These are phyloP conservation scores for Apteryx owenii DNA, from an alignment of 2,113 vertebrate species.

Conservation along the genomic window DNA sequence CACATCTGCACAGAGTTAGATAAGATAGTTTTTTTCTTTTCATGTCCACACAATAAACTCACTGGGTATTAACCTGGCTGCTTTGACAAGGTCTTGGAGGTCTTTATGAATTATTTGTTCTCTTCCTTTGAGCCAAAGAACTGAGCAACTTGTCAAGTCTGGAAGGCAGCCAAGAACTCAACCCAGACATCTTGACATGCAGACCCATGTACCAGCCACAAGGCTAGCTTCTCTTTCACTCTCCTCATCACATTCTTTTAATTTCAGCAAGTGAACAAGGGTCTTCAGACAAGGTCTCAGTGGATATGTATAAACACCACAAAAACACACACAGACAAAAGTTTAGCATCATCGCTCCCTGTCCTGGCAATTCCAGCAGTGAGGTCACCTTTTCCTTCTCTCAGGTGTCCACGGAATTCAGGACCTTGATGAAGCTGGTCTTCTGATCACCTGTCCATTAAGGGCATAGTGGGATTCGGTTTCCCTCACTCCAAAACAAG, in stretches of 20 bases:
- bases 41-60: neutral
- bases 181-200: neutral
- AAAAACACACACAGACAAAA: neutral
- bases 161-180: neutral
- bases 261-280: fast-evolving
- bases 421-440: neutral
- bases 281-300: neutral
- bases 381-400: neutral
- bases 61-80: neutral
- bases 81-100: neutral
- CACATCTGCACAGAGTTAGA: neutral
- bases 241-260: neutral
- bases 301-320: neutral
- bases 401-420: neutral
- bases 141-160: neutral
- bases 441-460: neutral
- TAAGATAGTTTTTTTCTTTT: neutral
- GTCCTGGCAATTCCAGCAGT: neutral
- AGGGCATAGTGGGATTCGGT: neutral
- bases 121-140: neutral
- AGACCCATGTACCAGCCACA: neutral
- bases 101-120: neutral
- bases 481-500: neutral
- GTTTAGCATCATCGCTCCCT: neutral
- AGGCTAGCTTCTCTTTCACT: neutral